These are phyloP conservation scores for Oscheius sp. DNA, from an alignment of 2,888 invertebrate genomes.

Conservation along the genomic window DNA sequence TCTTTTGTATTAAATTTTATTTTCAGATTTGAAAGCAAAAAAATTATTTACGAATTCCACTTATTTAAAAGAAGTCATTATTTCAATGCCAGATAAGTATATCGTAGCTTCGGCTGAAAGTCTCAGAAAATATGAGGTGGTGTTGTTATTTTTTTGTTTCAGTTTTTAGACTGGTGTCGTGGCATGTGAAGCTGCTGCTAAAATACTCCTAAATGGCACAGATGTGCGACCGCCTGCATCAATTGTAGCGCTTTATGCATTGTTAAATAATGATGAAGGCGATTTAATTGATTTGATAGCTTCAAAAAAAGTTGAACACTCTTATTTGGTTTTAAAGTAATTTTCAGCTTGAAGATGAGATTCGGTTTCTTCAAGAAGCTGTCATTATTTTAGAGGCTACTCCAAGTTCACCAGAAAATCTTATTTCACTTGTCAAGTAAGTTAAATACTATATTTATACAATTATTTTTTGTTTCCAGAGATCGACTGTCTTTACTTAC, in stretches of 20 bases:
- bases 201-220: constrained; percentile 37
- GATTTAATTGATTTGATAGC: constrained; percentile 45
- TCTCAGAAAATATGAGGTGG: constrained; percentile 31
- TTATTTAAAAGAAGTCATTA: constrained; percentile 28
- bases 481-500: constrained; percentile 5
- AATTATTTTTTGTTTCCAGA: too few species aligned
- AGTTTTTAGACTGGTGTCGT: constrained; percentile 34
- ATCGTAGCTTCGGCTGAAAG: constrained; percentile 21
- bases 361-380: constrained; percentile 38
- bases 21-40: constrained; percentile 32
- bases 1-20: not conserved
- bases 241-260: constrained; percentile 29
- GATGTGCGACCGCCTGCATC: constrained; percentile 42
- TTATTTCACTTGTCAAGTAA: constrained; percentile 3
- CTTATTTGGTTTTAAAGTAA: not conserved
- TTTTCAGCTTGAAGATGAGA: constrained; percentile 50
- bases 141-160: not conserved
- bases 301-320: constrained; percentile 40
- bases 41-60: constrained; percentile 35
- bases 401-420: constrained; percentile 31
- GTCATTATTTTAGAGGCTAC: constrained; percentile 34
- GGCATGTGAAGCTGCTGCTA: constrained; percentile 39
- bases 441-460: not conserved
- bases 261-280: constrained; percentile 36
- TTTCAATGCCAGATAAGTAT: constrained; percentile 39